Base-by-base conservation (phyloP, 1,140 invertebrate genomes). In the Holotrichia oblita region DNA sequence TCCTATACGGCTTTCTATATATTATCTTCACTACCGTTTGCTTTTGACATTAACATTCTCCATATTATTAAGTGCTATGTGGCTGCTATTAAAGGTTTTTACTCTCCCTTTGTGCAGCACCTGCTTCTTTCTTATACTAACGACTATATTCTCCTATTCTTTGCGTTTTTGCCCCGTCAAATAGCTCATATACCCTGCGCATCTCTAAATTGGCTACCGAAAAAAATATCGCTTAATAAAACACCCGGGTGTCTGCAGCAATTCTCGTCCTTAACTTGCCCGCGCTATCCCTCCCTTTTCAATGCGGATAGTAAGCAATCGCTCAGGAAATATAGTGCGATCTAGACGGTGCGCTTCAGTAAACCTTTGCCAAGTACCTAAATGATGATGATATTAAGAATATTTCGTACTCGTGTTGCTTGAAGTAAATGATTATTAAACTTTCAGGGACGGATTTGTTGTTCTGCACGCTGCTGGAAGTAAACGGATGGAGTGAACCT, bases 151-250 rank as follows among this genome's bases (percentile, higher is more conserved):
- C 14, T 17, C 17, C 14, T 55, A 55, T 14, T 55, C 48, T 55
- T 55, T n/a, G 48, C 2, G n/a, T 55, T 55, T 55, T 55, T 55
- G 48, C 48, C 14, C 7, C 48, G 6, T 17, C 17, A 55, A 55
- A 55, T 55, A 55, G 48, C 48, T 55, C 48, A 55, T 55, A 55
- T 55, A 55, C 48, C 12, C 12, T n/a, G 48, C 48, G 14, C 48
- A 55, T 14, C 48, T 55, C 48, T 55, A 55, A 55, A 55, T 55
- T 55, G 48, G n/a, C 14, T 55, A 7, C 12, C 14, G 48, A 55
- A 55, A 55, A 34, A 55, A 55, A 55, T n/a, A 55, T 55, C 48
- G n/a, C 48, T 55, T 55, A 55, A 55, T 55, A 55, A 55, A 55
- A 55, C 17, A 55, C 48, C 6, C 48, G 17, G 7, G 14, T 6